A percentile compares a stretch with the other conserved stretches of the same genome.
phyloP scores from a whole-genome alignment of 2,113 vertebrate species.

The Nothocercus nigrocapillus region DNA sequence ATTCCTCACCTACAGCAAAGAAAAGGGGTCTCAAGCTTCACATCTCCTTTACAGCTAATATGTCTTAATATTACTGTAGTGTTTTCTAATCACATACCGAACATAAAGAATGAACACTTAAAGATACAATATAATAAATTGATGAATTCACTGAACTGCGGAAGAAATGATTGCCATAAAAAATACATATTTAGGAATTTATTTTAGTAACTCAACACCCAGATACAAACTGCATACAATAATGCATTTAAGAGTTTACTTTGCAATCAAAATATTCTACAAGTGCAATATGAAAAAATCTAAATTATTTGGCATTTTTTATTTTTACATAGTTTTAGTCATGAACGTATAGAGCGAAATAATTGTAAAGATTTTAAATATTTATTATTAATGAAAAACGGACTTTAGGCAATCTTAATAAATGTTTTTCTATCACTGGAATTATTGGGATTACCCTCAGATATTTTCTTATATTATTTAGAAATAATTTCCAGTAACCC shows the following conservation, averaged over 20 bases:
- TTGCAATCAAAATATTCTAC: background rate
- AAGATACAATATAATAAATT: background rate
- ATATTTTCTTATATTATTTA: background rate
- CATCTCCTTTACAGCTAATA: background rate
- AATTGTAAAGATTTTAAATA: background rate
- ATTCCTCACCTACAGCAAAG: constrained; percentile 69
- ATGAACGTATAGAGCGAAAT: background rate
- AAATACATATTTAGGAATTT: background rate
- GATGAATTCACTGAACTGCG: background rate
- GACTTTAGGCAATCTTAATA: background rate
- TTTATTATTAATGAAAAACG: background rate
- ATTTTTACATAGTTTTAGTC: background rate
- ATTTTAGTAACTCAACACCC: background rate
- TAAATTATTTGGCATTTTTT: background rate
- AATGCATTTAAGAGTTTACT: background rate
- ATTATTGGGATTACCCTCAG: background rate
- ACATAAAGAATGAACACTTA: background rate
- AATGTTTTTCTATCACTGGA: background rate
- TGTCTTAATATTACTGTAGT: background rate
- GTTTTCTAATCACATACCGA: background rate
- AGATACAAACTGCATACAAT: background rate
- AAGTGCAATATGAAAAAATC: background rate
- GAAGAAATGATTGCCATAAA: background rate
- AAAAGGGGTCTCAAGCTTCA: background rate
- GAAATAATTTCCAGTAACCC: background rate